Conservation (phyloP, 1,140 invertebrate species). For the Agrypnia vestita region DNA sequence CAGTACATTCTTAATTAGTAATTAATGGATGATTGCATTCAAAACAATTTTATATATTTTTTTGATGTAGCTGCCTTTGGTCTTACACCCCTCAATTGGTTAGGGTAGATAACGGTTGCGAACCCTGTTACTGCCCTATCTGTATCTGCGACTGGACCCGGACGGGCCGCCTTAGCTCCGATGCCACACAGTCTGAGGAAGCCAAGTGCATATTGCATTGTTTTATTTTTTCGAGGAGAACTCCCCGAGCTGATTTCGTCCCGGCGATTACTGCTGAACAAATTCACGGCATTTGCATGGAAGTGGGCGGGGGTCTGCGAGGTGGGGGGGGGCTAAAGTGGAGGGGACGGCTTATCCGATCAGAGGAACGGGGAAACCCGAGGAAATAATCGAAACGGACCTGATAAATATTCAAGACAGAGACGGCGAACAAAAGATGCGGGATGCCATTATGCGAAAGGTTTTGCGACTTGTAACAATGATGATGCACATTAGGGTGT, state of each 20-base stretch:
- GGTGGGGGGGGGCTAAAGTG: conserved; percentile 8
- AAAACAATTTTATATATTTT: too few relatives aligned
- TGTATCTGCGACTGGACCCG: too few relatives aligned
- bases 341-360: conserved; percentile 32
- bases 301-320: conserved; percentile 10
- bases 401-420: conserved; percentile 26
- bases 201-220: neutral
- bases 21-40: too few relatives aligned
- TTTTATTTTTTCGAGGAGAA: neutral
- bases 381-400: conserved; percentile 37
- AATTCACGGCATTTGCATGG: conserved; percentile 22
- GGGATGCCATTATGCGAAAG: neutral
- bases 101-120: too few relatives aligned
- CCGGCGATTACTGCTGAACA: conserved; percentile 11
- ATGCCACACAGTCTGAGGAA: too few relatives aligned
- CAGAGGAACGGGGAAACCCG: conserved; percentile 26
- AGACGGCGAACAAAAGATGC: neutral
- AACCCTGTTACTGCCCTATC: too few relatives aligned
- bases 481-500: too few relatives aligned
- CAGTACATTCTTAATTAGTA: too few relatives aligned
- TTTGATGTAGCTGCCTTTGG: too few relatives aligned
- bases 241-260: neutral
- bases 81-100: too few relatives aligned
- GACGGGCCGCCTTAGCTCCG: too few relatives aligned
- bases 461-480: too few relatives aligned